phyloP scores from a whole-genome alignment of 2,113 vertebrate species.

The Setophaga kirtlandii region DNA sequence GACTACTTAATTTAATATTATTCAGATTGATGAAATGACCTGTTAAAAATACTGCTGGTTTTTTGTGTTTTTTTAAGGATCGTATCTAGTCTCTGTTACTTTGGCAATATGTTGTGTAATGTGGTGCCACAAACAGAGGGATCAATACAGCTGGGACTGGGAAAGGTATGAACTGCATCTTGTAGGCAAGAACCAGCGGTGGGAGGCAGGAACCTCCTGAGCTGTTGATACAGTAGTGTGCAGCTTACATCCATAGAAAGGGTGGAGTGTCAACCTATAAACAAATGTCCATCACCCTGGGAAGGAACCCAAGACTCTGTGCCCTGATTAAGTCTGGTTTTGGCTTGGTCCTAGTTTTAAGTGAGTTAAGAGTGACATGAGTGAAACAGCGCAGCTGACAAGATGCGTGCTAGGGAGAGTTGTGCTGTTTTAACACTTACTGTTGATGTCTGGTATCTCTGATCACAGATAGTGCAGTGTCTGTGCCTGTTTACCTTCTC shows the following conservation, averaged over 20 bases:
- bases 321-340: neutral
- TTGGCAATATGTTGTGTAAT: neutral
- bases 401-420: neutral
- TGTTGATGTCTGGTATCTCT: neutral
- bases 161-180: neutral
- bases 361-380: neutral
- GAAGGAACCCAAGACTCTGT: neutral
- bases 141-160: neutral
- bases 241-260: neutral
- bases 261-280: neutral
- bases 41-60: neutral
- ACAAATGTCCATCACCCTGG: neutral
- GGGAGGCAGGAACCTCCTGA: neutral
- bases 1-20: neutral
- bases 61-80: neutral
- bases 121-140: neutral
- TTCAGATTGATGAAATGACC: neutral
- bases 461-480: neutral
- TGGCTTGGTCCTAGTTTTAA: neutral
- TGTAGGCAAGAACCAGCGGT: neutral
- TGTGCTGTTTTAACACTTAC: neutral
- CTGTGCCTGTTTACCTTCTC: neutral
- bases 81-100: neutral
- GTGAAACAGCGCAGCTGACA: neutral
- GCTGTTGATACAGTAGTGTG: neutral